Evolutionary conservation across 2,113 vertebrate species (phyloP).

Genomic region (Misgurnus mizolepis): DNA sequence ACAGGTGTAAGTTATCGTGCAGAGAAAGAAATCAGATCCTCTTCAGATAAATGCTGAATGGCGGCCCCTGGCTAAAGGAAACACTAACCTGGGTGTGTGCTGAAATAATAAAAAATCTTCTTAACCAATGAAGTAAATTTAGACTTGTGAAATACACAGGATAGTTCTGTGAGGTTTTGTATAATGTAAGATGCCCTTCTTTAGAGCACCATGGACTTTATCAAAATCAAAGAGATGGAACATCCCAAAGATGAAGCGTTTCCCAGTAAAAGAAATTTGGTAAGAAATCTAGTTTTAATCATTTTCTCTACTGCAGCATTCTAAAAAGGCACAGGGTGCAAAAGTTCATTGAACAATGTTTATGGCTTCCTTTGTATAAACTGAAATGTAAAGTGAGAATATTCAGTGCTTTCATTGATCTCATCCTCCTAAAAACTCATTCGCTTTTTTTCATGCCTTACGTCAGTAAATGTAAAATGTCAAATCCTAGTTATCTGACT

Average conservation of each 20-base stretch:
- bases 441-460: too few relatives aligned
- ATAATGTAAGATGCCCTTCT: slow-evolving; percentile 5
- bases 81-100: slow-evolving; percentile 33
- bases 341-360: background rate
- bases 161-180: background rate
- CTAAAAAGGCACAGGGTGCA: background rate
- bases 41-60: background rate
- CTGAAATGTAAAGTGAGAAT: background rate
- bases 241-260: background rate
- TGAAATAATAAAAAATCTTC: background rate
- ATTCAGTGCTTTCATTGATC: background rate
- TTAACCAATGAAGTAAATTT: background rate
- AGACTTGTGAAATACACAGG: background rate
- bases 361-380: too few relatives aligned
- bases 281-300: background rate
- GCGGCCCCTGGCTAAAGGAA: slow-evolving; percentile 35
- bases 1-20: slow-evolving; percentile 14
- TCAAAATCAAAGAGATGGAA: background rate
- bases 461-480: too few relatives aligned
- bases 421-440: background rate
- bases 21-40: slow-evolving; percentile 36
- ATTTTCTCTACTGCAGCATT: background rate
- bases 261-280: background rate
- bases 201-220: background rate
- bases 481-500: too few relatives aligned